Base-by-base conservation (phyloP, 2,888 invertebrate species). In the Drosophila macrospina region DNA sequence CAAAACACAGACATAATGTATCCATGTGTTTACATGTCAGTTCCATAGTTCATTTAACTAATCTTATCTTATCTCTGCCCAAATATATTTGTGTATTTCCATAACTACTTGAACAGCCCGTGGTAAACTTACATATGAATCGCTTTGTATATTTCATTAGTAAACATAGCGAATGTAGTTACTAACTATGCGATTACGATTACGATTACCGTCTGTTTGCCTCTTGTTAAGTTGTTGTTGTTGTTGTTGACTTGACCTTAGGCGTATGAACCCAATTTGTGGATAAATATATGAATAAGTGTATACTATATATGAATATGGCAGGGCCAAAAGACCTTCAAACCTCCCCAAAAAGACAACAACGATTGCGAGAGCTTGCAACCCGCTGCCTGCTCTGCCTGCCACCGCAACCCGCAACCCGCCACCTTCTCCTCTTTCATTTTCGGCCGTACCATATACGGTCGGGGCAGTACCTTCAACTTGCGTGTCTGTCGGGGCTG, bases 131-230 rank as follows among this genome's bases (percentile, higher is more conserved):
- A 36, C 47, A 50, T 57, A 52, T 55, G 69, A 73, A 68, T 48
- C 50, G 70, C 59, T 78, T 81, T 81, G 85, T 79, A 66, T 68
- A 74, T 82, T 82, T 79, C 68, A 82, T 82, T 85, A 85, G 80
- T 77, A 79, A 82, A 79, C 85, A 77, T 63, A 50, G 77, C 82
- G 65, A 79, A 79, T 82, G 77, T 79, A 79, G 82, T 82, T 79
- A 81, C 79, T 81, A 85, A 82, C 85, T 85, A 79, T 74, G 81
- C 77, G 80, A 85, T 85, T 85, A 74, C 82, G 75, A 70, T 74
- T 75, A 67, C 63, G 52, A 30, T 62, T 34, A 52, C 62, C 15
- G 59, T 45, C 65, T 45, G 44, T 52, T 63, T 63, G 66, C 48
- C 52, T 63, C 62, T 63, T 66, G 70, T 63, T 65, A 74, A 74